Evolutionary conservation across 2,888 invertebrate species (phyloP), one percentile per base, ranked within the genome.

Genomic region (Pammene aurita): DNA sequence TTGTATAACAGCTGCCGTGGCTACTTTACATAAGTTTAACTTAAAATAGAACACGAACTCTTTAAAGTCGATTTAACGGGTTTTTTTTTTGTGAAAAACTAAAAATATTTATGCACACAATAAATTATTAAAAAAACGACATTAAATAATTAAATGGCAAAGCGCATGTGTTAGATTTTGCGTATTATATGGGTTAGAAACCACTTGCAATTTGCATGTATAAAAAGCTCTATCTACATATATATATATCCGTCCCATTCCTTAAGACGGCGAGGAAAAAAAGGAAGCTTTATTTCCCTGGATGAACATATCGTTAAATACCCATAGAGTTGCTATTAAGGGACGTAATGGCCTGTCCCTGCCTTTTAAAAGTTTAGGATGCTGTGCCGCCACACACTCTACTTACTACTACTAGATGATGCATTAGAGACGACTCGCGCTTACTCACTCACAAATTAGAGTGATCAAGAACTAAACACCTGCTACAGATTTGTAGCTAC

Each of bases 1-100:
- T 87, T 86, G 86, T 77, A 83, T 85, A 85, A 86, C 73, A 72
- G 35, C 73, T 72, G 70, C 73, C 73, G 71, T 74, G 71, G 72
- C 71, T 18, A 13, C 11, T 35, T 18, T 41, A 6, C 55, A 52
- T 52, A 35, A 50, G 35, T n/a, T 38, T 38, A n/a, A n/a, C 56
- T 62, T 34, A 26, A 67, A 62, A 62, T 62, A 50, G 56, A 38
- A 9, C 11, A 7, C 34, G 16, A 2, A 13, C 41, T 18, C 38
- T 41, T 52, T 54, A n/a, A 2, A 34, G 34, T 34, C 11, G 9
- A 16, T 16, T 57, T 1, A 26, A 2, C 38, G 7, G 38, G n/a
- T n/a, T n/a, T 38, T 38, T 42, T 38, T 38, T 9, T 2, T 42
- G 42, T 42, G 38, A 6, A 38, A 38, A 38, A 26, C 26, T 2